These are phyloP conservation scores for Sycophila texana DNA, from an alignment of 2,888 invertebrate species.

Conservation along the genomic window DNA sequence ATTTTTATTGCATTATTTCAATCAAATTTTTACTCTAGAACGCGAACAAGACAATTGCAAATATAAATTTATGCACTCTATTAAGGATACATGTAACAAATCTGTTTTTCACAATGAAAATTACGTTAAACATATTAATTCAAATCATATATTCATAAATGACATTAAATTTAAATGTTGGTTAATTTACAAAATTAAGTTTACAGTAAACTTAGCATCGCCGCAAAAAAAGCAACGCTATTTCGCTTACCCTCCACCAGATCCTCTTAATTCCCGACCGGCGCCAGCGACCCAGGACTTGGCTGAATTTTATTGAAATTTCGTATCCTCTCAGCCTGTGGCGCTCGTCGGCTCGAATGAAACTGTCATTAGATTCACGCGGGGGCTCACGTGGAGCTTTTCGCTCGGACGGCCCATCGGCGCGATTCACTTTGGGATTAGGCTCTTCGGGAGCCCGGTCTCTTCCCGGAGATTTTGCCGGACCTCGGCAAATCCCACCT, in stretches of 20 bases:
- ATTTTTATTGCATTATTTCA: no score
- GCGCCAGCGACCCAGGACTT: no score
- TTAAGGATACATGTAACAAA: no score
- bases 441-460: conserved; percentile 61
- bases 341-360: conserved; percentile 59
- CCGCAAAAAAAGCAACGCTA: not conserved
- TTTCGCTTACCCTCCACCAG: not conserved
- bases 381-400: conserved; percentile 52
- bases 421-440: conserved; percentile 69
- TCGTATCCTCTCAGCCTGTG: not conserved
- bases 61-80: no score
- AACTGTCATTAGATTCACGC: conserved; percentile 69
- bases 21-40: no score
- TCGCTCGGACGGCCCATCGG: conserved; percentile 10
- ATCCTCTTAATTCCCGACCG: no score
- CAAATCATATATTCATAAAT: no score
- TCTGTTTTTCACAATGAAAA: no score
- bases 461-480: conserved; percentile 62
- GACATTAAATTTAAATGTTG: no score
- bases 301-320: conserved; percentile 37
- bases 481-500: conserved; percentile 69
- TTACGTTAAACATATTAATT: no score
- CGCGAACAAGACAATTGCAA: no score
- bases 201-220: not conserved
- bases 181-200: no score